Evolutionary conservation across 2,797 vertebrate species (phyloP), one percentile per base, ranked within the genome.

Genomic region (Bovichtus diacanthus): DNA sequence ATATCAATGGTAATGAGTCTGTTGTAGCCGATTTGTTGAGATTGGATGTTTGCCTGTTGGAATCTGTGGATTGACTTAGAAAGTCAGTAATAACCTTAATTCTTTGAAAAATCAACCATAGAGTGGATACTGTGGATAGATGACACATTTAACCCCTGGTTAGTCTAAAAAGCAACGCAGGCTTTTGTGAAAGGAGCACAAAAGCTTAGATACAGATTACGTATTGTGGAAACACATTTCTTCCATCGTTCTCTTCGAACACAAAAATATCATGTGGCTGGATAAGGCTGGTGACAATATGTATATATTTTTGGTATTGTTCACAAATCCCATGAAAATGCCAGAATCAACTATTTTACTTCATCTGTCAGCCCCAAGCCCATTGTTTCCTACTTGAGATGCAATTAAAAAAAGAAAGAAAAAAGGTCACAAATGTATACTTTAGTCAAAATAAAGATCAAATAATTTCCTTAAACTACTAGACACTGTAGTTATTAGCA

Each of bases 1-100:
- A 85, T 85, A 80, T 83, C 82, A 83, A 78, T 81, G 70, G 59
- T 68, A 50, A 46, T 25, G 70, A 46, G 71, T 68, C 70, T 74
- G 79, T 62, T 74, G 49, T 65, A 69, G 59, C 36, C 39, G 75
- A 63, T 83, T 69, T 68, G 67, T 53, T 67, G 51, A 61, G 75
- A 74, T 62, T 59, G 79, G 64, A 77, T 74, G 72, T 64, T 76
- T 59, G 70, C 46, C 66, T 72, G 43, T 73, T 87, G 38, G 63
- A 76, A 88, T 80, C 25, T 47, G 25, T 10, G 67, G 62, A 71
- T 55, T 72, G 75, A 68, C 43, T 81, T 4, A 54, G 36, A 70
- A 76, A 76, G 58, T 83, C 76, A 18, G 41, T 18, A 64, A 46
- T 53, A 59, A 29, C 39, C 71, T 46, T 44, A 63, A 75, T 80